phyloP scores from a whole-genome alignment of 2,888 invertebrate genomes.

The Neocrepidodera transversa region DNA sequence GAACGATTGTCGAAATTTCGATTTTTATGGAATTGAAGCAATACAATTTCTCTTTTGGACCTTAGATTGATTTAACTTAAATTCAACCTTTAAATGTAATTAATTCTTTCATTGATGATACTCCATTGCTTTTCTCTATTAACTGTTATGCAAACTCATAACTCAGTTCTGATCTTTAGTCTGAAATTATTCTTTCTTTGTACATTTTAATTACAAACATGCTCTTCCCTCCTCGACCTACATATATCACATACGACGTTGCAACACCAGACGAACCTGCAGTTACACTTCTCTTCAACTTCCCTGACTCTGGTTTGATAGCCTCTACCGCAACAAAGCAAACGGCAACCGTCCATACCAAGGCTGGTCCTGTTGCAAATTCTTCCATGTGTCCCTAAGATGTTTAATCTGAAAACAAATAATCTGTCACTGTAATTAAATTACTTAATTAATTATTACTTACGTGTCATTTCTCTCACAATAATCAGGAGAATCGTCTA shows the following conservation, averaged over 20 bases:
- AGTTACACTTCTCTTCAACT: slow-evolving; percentile 87
- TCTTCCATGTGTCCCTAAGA: slow-evolving; percentile 82
- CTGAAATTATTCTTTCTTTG: too few species aligned
- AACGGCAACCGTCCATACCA: slow-evolving; percentile 84
- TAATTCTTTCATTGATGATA: too few species aligned
- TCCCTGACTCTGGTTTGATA: slow-evolving; percentile 84
- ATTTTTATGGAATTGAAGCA: too few species aligned
- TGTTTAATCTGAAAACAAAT: slow-evolving; percentile 75
- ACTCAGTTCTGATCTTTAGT: too few species aligned
- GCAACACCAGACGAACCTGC: slow-evolving; percentile 92
- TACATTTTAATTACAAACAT: slow-evolving; percentile 78
- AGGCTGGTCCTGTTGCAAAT: slow-evolving; percentile 85
- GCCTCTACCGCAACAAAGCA: slow-evolving; percentile 89
- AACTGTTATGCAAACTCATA: too few species aligned
- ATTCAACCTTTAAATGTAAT: too few species aligned
- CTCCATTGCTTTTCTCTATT: too few species aligned
- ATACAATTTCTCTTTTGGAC: too few species aligned
- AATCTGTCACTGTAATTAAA: too few species aligned
- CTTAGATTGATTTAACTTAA: too few species aligned
- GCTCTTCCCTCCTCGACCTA: slow-evolving; percentile 79
- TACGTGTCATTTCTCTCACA: slow-evolving; percentile 86
- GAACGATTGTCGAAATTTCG: too few species aligned
- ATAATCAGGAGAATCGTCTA: slow-evolving; percentile 91
- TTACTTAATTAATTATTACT: slow-evolving; percentile 53
- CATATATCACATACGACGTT: slow-evolving; percentile 86